Evolutionary conservation across 2,888 invertebrate species (phyloP).

Genomic region (Idaea aversata): DNA sequence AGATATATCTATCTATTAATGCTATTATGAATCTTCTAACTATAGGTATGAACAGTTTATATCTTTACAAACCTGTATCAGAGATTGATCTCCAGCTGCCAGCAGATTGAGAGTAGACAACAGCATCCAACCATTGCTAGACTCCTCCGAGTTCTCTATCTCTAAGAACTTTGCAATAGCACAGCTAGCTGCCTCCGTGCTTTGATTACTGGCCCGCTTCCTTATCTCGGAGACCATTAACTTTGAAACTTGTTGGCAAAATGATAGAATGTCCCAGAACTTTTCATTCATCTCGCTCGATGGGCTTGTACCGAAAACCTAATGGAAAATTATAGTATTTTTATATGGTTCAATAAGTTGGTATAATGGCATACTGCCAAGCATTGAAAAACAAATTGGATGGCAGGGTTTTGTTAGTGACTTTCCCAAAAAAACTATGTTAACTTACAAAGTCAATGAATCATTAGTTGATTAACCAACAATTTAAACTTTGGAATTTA

Average conservation of each 20-base stretch:
- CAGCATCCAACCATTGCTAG: constrained; percentile 98
- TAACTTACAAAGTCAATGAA: neutral
- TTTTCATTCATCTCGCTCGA: constrained; percentile 98
- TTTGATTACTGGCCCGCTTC: constrained; percentile 96
- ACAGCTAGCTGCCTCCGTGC: constrained; percentile 96
- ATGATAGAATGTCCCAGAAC: constrained; percentile 97
- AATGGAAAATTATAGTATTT: neutral
- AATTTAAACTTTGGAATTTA: neutral
- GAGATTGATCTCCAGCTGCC: constrained; percentile 92
- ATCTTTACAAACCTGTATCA: constrained; percentile 87
- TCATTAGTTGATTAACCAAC: neutral
- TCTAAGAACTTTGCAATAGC: constrained; percentile 98
- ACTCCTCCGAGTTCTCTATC: constrained; percentile 96
- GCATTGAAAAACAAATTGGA: too few species aligned
- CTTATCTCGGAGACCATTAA: constrained; percentile 98
- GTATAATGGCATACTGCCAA: neutral
- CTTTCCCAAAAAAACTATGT: neutral
- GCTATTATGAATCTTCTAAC: too few species aligned
- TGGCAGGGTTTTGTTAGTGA: too few species aligned
- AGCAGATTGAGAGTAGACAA: constrained; percentile 94
- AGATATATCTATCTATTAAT: too few species aligned
- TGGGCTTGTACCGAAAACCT: constrained; percentile 96
- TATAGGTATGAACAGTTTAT: neutral
- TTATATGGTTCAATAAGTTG: constrained; percentile 3
- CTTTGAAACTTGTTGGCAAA: constrained; percentile 96